Percentiles rank a stretch among this genome's conserved stretches.
These are phyloP conservation scores for Anoplius nigerrimus DNA, from an alignment of 2,888 invertebrate species.

Conservation along the genomic window DNA sequence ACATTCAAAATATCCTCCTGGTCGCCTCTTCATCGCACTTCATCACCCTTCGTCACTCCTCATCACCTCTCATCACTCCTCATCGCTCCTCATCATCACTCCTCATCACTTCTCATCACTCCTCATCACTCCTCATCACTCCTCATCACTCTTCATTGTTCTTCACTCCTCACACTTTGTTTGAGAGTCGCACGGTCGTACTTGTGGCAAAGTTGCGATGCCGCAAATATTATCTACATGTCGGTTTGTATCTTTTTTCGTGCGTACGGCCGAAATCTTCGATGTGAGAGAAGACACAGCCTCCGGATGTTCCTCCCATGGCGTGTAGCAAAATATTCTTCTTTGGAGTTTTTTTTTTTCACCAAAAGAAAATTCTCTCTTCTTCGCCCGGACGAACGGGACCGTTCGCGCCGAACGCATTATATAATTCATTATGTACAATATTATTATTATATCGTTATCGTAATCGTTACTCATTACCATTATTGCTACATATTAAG, in stretches of 20 bases:
- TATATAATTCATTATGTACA: constrained; percentile 25
- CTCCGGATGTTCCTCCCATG: constrained; percentile 30
- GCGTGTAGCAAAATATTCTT: constrained; percentile 60
- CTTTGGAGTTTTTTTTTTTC: constrained; percentile 13
- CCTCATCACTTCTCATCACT: neutral
- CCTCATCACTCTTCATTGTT: too few species aligned
- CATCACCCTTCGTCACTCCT: constrained; percentile 10
- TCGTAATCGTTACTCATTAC: constrained; percentile 30
- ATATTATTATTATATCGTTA: constrained; percentile 31
- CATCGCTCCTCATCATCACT: constrained; percentile 3
- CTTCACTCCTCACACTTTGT: neutral
- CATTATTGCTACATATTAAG: constrained; percentile 29
- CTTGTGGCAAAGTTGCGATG: neutral
- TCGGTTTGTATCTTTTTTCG: too few species aligned
- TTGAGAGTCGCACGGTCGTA: too few species aligned
- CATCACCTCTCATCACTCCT: neutral
- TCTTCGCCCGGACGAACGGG: constrained; percentile 14
- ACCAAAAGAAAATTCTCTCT: constrained; percentile 7
- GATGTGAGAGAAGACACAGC: constrained; percentile 10
- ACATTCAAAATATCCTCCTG: too few species aligned
- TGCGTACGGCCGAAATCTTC: constrained; percentile 8
- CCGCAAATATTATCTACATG: neutral
- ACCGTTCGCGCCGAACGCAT: constrained; percentile 2
- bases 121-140: neutral
- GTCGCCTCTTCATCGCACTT: neutral